phyloP scores from a whole-genome alignment of 2,888 invertebrate genomes.

The Pogonocherus hispidulus region DNA sequence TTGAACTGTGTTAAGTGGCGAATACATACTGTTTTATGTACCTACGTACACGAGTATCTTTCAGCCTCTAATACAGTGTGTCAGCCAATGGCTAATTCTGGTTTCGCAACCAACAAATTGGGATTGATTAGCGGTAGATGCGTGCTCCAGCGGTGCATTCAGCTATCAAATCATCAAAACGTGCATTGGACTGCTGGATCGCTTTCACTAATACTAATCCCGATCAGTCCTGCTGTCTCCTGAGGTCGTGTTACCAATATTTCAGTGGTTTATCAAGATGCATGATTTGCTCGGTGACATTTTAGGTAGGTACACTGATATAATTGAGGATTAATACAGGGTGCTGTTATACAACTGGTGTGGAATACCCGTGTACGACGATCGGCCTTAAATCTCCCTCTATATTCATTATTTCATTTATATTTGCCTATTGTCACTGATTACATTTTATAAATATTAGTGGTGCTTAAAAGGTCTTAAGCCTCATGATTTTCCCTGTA shows the following conservation, averaged over 20 bases:
- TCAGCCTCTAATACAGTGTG: not conserved
- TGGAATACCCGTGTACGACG: too few species aligned
- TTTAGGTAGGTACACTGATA: not conserved
- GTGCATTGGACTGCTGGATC: constrained; percentile 8
- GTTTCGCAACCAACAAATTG: constrained; percentile 22
- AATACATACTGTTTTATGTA: too few species aligned
- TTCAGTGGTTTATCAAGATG: constrained; percentile 49
- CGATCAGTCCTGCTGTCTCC: constrained; percentile 39
- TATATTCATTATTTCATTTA: too few species aligned
- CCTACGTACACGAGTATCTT: too few species aligned
- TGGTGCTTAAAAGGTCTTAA: too few species aligned
- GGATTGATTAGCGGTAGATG: constrained; percentile 7
- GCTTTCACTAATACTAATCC: constrained; percentile 49
- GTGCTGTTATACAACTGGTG: not conserved
- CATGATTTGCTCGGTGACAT: constrained; percentile 40
- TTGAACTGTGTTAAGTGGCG: too few species aligned
- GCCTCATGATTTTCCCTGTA: too few species aligned
- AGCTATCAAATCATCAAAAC: constrained; percentile 15
- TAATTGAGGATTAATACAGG: not conserved
- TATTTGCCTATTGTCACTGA: too few species aligned
- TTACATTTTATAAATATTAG: too few species aligned
- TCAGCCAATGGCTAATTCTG: not conserved
- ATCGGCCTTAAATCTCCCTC: too few species aligned
- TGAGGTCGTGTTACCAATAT: constrained; percentile 45
- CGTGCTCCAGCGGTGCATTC: constrained; percentile 4